Conservation (phyloP, 2,797 vertebrate species). For the Clarias pachynema region DNA sequence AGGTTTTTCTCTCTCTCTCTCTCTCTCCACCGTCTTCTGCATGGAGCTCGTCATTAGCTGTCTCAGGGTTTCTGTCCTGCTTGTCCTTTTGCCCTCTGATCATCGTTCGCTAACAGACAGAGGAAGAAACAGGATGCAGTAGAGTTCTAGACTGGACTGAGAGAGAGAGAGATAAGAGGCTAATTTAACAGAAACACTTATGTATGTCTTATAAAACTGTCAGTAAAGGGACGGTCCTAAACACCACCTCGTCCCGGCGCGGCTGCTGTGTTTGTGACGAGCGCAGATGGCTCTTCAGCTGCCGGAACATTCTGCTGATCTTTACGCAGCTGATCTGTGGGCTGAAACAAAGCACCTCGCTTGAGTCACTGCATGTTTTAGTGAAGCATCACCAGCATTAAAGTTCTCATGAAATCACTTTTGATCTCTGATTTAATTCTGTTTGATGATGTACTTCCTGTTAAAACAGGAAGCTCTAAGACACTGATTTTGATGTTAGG, state of each 20-base stretch:
- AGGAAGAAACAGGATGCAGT: background rate
- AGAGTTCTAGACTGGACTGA: background rate
- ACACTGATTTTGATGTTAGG: background rate
- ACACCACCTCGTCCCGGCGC: background rate
- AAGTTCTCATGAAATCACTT: background rate
- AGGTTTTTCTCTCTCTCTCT: background rate
- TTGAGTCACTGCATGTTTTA: constrained; percentile 6
- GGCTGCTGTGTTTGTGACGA: constrained; percentile 12
- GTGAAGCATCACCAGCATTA: background rate
- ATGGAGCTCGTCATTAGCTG: background rate
- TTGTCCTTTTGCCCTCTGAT: background rate
- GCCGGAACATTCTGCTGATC: constrained; percentile 8
- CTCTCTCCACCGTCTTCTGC: background rate
- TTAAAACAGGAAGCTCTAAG: too few relatives aligned
- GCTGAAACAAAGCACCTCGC: background rate
- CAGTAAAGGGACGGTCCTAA: background rate
- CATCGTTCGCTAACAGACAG: background rate
- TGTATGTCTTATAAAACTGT: background rate
- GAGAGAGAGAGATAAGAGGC: background rate
- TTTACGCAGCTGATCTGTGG: constrained; percentile 14
- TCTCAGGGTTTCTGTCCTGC: background rate
- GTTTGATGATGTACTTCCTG: background rate
- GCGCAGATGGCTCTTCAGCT: constrained; percentile 40
- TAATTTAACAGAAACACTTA: background rate
- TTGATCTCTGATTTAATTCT: background rate